These are phyloP conservation scores for Silvanus unidentatus DNA, from an alignment of 2,888 invertebrate genomes.

Conservation along the genomic window DNA sequence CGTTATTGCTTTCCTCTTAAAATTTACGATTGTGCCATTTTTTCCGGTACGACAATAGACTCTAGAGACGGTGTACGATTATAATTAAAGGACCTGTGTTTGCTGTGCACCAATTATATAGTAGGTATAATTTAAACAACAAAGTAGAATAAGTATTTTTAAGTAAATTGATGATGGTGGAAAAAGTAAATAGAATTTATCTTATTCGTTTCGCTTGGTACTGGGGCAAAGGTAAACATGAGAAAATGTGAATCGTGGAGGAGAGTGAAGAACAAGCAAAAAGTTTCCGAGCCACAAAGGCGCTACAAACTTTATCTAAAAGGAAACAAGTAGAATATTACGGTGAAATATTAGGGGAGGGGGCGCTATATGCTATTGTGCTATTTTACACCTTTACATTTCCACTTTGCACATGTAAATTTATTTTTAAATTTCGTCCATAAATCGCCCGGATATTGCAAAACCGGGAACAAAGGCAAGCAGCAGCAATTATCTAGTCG, in stretches of 20 bases:
- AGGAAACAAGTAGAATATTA: neutral
- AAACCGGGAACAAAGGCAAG: too few relatives aligned
- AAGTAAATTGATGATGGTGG: constrained; percentile 24
- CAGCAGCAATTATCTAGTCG: too few relatives aligned
- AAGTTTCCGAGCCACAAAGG: constrained; percentile 5
- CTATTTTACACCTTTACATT: neutral
- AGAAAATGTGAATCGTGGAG: constrained; percentile 1
- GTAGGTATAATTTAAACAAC: neutral
- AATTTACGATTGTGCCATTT: too few relatives aligned
- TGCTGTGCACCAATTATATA: too few relatives aligned
- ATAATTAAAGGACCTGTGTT: too few relatives aligned
- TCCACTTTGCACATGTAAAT: neutral
- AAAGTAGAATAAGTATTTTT: constrained; percentile 20
- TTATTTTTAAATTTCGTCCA: neutral
- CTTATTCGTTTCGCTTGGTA: constrained; percentile 21
- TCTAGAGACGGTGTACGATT: too few relatives aligned
- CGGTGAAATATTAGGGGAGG: neutral
- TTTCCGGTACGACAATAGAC: too few relatives aligned
- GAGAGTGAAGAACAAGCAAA: constrained; percentile 3
- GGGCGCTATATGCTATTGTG: too few relatives aligned
- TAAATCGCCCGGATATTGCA: too few relatives aligned
- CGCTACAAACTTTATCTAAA: constrained; percentile 2
- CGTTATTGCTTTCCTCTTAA: constrained; percentile 1
- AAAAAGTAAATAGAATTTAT: constrained; percentile 31
- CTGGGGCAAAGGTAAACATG: constrained; percentile 23